Base-by-base conservation (phyloP, 1,140 invertebrate species). In the Nasonia vitripennis region DNA sequence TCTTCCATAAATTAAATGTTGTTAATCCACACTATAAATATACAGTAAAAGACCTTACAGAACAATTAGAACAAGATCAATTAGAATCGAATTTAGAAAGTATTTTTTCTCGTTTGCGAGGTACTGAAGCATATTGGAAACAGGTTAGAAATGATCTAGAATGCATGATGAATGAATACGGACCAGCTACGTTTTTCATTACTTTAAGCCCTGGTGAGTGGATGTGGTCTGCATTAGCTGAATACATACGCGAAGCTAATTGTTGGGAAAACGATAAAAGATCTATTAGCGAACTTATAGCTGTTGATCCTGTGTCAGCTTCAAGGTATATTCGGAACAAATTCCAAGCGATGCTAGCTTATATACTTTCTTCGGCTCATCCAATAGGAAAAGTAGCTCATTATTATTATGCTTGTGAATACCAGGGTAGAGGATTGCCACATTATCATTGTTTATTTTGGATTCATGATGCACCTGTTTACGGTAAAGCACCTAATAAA, bases 361-460 rank as follows among this genome's bases (percentile, higher is more conserved):
- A 91, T 83, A 88, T 91, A n/a, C 88, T 78, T 62, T 91, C 89
- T 17, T 68, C 67, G 20, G 67, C 67, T 68, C 10, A 68, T 68
- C 67, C 67, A 23, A 68, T 79, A 62, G 9, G 90, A 31, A 86
- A 89, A 88, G 62, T 91, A 41, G 10, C 9, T 11, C 87, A 90
- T 88, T 89, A 90, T 77, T 89, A 87, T 79, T 90, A 87, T 87
- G 70, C 87, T 67, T 84, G 87, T 17, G 89, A 90, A 77, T 90
- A 90, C 84, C 88, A 91, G 86, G 87, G 89, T 3, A 84, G 90
- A 81, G 90, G 89, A n/a, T 78, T 77, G 6, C 89, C 90, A 79
- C 89, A 91, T 83, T 91, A 91, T 87, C 89, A 91, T 87, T 84
- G 91, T 71, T 87, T 90, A 86, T 87, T 90, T 84, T 91, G 90